These are phyloP conservation scores for Hirudinaria manillensis DNA, from an alignment of 2,888 invertebrate genomes.

Conservation along the genomic window DNA sequence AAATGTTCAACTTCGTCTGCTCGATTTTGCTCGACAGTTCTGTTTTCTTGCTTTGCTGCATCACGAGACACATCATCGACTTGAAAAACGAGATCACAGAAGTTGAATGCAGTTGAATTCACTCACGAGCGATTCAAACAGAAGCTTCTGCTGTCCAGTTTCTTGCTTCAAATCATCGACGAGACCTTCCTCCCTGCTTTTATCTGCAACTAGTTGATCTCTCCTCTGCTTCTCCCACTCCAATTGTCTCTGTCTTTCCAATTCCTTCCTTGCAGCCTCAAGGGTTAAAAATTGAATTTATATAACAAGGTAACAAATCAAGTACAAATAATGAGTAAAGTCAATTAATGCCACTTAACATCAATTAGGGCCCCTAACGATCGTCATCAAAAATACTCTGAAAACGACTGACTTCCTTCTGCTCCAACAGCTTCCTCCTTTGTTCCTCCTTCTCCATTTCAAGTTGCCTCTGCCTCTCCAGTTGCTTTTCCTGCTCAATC, in stretches of 20 bases:
- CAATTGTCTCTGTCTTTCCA: slow-evolving; percentile 85
- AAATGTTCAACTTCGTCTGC: slow-evolving; percentile 74
- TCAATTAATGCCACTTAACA: too few species aligned
- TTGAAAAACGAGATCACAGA: not conserved
- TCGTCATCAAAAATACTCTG: too few species aligned
- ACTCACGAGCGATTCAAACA: slow-evolving; percentile 54
- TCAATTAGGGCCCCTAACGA: too few species aligned
- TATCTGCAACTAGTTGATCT: slow-evolving; percentile 72
- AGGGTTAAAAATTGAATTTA: too few species aligned
- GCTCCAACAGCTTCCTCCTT: slow-evolving; percentile 71
- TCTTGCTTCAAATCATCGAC: slow-evolving; percentile 47
- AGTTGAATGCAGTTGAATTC: not conserved
- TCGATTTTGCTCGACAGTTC: slow-evolving; percentile 73
- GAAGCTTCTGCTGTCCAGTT: slow-evolving; percentile 47
- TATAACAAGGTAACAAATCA: too few species aligned
- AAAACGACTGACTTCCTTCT: slow-evolving; percentile 56
- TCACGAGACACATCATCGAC: not conserved
- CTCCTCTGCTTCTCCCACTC: slow-evolving; percentile 92
- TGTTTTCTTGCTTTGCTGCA: slow-evolving; percentile 66
- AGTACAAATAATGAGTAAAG: too few species aligned
- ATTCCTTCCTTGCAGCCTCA: slow-evolving; percentile 64
- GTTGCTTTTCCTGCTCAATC: slow-evolving; percentile 76
- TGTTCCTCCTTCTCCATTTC: slow-evolving; percentile 64
- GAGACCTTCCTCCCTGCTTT: slow-evolving; percentile 48
- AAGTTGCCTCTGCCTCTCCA: slow-evolving; percentile 64